Evolutionary conservation across 1,140 invertebrate species (phyloP).

Genomic region (Vanessa tameamea): DNA sequence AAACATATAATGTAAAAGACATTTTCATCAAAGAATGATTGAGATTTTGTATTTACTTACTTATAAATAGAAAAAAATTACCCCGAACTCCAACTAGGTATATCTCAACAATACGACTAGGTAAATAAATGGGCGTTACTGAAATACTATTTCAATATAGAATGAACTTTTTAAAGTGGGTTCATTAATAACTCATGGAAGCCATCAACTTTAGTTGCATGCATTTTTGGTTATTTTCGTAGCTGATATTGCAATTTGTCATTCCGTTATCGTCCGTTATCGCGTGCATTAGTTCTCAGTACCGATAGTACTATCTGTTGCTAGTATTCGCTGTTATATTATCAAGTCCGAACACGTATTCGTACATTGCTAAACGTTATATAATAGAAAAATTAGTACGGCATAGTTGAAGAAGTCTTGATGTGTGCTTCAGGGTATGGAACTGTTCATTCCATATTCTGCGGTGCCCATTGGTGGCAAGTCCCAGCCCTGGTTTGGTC

Average conservation of each 20-base stretch:
- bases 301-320: constrained; percentile 66
- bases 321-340: constrained; percentile 44
- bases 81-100: no score
- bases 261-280: constrained; percentile 65
- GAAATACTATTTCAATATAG: background rate
- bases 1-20: no score
- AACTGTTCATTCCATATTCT: no score
- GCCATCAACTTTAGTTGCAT: constrained; percentile 31
- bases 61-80: no score
- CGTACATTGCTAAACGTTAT: constrained; percentile 27
- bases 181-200: constrained; percentile 1
- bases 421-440: no score
- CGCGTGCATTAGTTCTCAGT: constrained; percentile 68
- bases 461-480: no score
- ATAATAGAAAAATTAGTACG: constrained; percentile 1
- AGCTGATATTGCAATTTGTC: constrained; percentile 69
- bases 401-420: background rate
- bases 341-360: constrained; percentile 43
- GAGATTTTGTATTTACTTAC: no score
- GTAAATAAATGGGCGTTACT: background rate
- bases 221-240: constrained; percentile 51
- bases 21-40: no score
- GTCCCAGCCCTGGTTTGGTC: no score
- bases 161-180: background rate
- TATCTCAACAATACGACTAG: no score